Conservation (phyloP, 2,113 vertebrate species). For the Hemibates koningsi region DNA sequence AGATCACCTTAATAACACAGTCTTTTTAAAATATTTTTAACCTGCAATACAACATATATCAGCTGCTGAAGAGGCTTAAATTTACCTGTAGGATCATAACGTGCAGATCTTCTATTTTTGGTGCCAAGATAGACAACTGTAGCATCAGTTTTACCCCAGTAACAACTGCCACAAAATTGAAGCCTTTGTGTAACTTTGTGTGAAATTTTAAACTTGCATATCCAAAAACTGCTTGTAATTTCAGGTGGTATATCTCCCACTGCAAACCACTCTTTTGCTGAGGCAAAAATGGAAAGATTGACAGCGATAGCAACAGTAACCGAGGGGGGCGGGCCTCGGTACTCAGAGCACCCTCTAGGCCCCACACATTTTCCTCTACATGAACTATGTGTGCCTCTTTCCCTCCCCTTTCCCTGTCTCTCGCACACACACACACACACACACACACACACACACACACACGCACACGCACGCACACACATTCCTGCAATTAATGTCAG, state of each 20-base stretch:
- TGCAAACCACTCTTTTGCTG: background rate
- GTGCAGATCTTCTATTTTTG: background rate
- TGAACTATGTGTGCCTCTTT: background rate
- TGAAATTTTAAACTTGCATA: background rate
- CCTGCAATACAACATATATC: background rate
- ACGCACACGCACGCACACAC: background rate
- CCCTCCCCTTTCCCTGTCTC: background rate
- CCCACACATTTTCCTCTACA: background rate
- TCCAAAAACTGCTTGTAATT: background rate
- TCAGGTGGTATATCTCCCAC: background rate
- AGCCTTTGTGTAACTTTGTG: background rate
- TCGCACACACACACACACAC: background rate
- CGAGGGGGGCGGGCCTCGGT: background rate
- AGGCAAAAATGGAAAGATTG: background rate
- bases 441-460: background rate
- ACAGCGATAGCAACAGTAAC: background rate
- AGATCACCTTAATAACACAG: background rate
- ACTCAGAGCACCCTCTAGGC: background rate
- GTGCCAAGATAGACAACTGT: background rate
- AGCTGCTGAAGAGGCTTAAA: background rate
- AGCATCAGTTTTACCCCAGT: background rate
- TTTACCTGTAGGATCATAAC: background rate
- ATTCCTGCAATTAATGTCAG: slow-evolving; percentile 47
- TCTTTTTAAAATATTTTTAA: background rate
- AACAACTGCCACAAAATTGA: background rate